Evolutionary conservation across 2,113 vertebrate species (phyloP), one percentile per base, ranked within the genome.

Genomic region (Odontophorus gujanensis): DNA sequence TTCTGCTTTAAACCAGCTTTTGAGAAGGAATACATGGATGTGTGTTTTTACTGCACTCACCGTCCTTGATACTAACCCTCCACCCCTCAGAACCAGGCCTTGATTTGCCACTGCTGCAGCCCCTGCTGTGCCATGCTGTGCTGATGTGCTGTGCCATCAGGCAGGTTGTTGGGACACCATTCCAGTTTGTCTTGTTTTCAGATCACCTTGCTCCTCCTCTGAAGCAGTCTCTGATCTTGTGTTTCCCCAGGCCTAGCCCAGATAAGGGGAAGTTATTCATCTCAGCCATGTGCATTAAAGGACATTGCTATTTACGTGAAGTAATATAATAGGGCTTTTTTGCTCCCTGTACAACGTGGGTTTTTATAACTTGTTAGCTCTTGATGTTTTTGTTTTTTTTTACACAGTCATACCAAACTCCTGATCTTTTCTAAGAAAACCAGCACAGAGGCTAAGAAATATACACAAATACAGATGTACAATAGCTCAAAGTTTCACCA

Each of bases 21-120:
- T 55, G 22, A 43, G 61, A 38, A 76, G 24, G 7, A 50, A 72
- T 25, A 55, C 69, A 57, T 65, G 24, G 25, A 57, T 13, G 18
- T 26, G 5, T 25, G 26, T 51, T 81, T 62, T 59, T 36, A 65
- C 30, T 51, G 12, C 30, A 12, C 11, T 16, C 47, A 43, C 19
- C 2, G 0, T 13, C 17, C 16, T 74, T 28, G 0, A 1, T 45
- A 32, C 74, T 81, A 34, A 14, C 0, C 26, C 16, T 3, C 7
- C 11, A 0, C 3, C 5, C 22, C 42, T 43, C 51, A 34, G 57
- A 40, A 85, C 61, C 19, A 76, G 67, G 6, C 13, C 45, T 1
- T 59, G 51, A 21, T 63, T 81, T 86, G 87, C 55, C 85, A 65
- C 43, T 0, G 0, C 2, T 40, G 57, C 42, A 57, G 66, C 34